Percentiles rank a stretch among this genome's conserved stretches.
These are phyloP conservation scores for Sericinus montela DNA, from an alignment of 2,888 invertebrate species.

Conservation along the genomic window DNA sequence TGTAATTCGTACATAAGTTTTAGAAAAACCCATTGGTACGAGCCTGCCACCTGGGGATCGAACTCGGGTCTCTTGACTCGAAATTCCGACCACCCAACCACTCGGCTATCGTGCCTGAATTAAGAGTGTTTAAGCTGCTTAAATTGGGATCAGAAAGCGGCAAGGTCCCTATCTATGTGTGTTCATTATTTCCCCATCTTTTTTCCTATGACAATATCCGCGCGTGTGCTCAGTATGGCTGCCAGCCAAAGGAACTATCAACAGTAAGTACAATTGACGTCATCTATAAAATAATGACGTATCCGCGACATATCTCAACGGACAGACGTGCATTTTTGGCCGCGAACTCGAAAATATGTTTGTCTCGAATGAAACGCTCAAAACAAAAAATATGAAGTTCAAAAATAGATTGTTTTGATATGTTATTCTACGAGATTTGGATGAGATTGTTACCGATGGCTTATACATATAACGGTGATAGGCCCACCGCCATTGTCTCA, in stretches of 20 bases:
- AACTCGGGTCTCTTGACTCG: no score
- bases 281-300: conserved; percentile 18
- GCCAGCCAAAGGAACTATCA: conserved; percentile 12
- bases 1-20: no score
- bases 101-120: no score
- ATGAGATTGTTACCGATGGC: not conserved
- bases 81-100: no score
- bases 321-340: conserved; percentile 10
- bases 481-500: no score
- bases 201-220: not conserved
- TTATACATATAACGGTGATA: no score
- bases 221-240: conserved; percentile 12
- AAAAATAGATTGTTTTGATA: conserved; percentile 1
- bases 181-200: no score
- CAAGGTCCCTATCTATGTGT: no score
- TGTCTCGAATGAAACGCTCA: conserved; percentile 1
- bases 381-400: not conserved
- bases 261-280: conserved; percentile 15
- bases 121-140: no score
- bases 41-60: no score
- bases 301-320: conserved; percentile 1
- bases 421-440: not conserved
- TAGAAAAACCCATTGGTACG: no score
- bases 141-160: no score
- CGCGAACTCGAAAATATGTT: conserved; percentile 12